A percentile compares a stretch with the other conserved stretches of the same genome.
Evolutionary conservation across 2,113 vertebrate species (phyloP).

Genomic region (Corydoras sp.): DNA sequence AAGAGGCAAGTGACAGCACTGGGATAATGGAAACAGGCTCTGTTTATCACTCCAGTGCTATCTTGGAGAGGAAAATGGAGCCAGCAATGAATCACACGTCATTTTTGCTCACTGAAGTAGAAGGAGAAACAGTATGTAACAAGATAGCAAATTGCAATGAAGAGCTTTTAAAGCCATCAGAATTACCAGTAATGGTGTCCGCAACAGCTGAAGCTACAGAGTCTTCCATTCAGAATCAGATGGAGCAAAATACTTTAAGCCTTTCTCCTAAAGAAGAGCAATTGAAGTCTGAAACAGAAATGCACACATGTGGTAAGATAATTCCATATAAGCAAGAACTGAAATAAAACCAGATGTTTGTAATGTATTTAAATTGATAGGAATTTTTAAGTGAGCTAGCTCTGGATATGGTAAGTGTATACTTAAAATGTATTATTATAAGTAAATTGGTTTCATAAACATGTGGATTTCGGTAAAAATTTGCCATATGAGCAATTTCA

Average conservation of each 20-base stretch:
- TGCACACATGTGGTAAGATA: neutral
- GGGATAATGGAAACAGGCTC: neutral
- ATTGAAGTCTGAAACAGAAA: neutral
- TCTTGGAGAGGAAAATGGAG: neutral
- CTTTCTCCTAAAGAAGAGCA: neutral
- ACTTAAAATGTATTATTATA: too few species aligned
- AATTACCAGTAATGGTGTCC: neutral
- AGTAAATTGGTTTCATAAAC: too few species aligned
- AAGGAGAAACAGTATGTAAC: neutral
- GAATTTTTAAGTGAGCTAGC: neutral
- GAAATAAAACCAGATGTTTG: neutral
- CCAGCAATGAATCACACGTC: neutral
- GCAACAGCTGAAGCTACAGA: neutral
- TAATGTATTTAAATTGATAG: neutral
- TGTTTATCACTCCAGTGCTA: neutral
- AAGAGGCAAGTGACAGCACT: neutral
- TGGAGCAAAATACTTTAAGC: neutral
- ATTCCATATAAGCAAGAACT: neutral
- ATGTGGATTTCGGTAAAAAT: too few species aligned
- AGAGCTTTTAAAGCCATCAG: conserved; percentile 14
- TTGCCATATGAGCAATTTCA: too few species aligned
- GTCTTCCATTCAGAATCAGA: neutral
- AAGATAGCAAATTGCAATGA: neutral
- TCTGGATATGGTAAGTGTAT: too few species aligned
- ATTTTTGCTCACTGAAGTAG: neutral